Conservation (phyloP, 2,113 vertebrate genomes). For the Calyptommatus sinebrachiatus region DNA sequence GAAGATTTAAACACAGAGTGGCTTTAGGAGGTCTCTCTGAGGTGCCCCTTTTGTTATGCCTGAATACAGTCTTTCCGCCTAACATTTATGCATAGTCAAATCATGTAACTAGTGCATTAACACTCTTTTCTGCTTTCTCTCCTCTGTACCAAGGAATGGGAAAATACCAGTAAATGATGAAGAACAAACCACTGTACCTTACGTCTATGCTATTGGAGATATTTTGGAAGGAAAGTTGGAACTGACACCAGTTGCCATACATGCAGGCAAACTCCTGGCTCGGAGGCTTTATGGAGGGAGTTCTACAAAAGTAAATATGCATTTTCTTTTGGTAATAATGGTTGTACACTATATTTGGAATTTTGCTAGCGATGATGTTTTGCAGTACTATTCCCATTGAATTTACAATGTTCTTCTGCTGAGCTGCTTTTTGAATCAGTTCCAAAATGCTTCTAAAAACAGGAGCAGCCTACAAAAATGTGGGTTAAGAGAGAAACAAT, state of each 20-base stretch:
- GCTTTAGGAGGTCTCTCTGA: too few species aligned
- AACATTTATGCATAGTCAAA: background rate
- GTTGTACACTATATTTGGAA: background rate
- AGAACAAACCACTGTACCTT: constrained; percentile 89
- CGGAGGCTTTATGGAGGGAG: constrained; percentile 81
- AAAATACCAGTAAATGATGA: constrained; percentile 89
- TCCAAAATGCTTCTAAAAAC: too few species aligned
- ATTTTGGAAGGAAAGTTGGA: constrained; percentile 90
- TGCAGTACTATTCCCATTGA: too few species aligned
- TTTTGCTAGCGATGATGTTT: too few species aligned
- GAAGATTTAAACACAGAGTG: too few species aligned
- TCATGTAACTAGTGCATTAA: background rate
- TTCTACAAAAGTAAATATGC: constrained; percentile 76
- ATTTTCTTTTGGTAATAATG: background rate
- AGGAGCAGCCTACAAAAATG: too few species aligned
- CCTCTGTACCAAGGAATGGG: constrained; percentile 78
- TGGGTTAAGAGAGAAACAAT: too few species aligned
- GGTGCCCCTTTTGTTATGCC: too few species aligned
- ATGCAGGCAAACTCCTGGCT: constrained; percentile 89
- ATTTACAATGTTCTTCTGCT: too few species aligned
- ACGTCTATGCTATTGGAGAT: constrained; percentile 91
- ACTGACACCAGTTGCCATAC: constrained; percentile 93
- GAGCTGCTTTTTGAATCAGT: too few species aligned
- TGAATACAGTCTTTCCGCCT: too few species aligned
- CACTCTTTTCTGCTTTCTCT: background rate